Evolutionary conservation across 2,888 invertebrate species (phyloP).

Genomic region (Trichopoda pennipes): DNA sequence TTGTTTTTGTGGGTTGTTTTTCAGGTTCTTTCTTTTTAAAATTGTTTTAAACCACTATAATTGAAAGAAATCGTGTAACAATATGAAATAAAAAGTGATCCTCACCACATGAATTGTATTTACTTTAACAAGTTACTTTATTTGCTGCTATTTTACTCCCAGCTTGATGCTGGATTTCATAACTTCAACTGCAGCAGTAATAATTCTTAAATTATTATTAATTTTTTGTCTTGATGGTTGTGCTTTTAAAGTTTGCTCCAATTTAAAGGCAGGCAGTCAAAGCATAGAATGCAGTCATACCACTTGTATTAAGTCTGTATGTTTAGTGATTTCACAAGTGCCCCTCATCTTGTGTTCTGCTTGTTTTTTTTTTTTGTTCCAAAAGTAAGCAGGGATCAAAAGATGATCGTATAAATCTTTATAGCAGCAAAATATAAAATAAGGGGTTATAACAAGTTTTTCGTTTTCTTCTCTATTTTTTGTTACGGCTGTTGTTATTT

Average conservation of each 20-base stretch:
- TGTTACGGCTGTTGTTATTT: conserved; percentile 23
- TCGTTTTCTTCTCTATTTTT: not conserved
- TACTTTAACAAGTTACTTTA: conserved; percentile 33
- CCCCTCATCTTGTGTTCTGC: conserved; percentile 21
- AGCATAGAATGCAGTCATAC: not conserved
- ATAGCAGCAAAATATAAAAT: not conserved
- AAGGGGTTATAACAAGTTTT: conserved; percentile 52
- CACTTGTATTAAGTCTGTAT: conserved; percentile 12
- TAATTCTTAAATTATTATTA: conserved; percentile 55
- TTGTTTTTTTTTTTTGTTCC: not conserved
- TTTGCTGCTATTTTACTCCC: conserved; percentile 19
- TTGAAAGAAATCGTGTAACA: conserved; percentile 59
- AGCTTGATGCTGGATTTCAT: conserved; percentile 42
- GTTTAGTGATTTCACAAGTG: conserved; percentile 29
- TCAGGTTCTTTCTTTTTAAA: conserved; percentile 1
- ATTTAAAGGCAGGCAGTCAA: conserved; percentile 22
- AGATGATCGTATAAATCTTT: conserved; percentile 56
- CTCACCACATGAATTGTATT: conserved; percentile 56
- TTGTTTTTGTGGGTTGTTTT: not conserved
- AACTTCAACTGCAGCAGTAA: conserved; percentile 46
- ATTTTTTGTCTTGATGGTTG: conserved; percentile 31
- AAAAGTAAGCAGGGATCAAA: conserved; percentile 45
- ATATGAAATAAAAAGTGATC: conserved; percentile 51
- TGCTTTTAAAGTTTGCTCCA: conserved; percentile 57
- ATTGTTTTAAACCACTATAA: conserved; percentile 46